A percentile compares a stretch with the other conserved stretches of the same genome.
Conservation (phyloP, 2,888 invertebrate species). For the Spodoptera littoralis region DNA sequence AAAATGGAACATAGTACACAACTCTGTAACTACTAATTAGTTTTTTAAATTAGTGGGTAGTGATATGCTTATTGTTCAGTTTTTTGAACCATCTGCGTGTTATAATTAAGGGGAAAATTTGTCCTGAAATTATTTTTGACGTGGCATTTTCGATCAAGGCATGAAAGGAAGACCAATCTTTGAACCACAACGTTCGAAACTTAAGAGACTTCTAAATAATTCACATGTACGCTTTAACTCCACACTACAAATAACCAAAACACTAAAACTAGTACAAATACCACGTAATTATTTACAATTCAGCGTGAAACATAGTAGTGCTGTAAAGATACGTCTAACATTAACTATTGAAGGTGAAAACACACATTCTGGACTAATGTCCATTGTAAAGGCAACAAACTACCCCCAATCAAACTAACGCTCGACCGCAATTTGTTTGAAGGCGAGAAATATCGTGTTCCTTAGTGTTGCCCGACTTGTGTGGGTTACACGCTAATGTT, state of each 20-base stretch:
- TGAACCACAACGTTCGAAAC: not conserved
- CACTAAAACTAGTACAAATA: conserved; percentile 21
- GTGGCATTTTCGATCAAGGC: too few relatives aligned
- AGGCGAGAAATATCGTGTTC: conserved; percentile 82
- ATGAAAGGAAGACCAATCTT: too few relatives aligned
- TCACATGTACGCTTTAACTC: not conserved
- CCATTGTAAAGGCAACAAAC: conserved; percentile 87
- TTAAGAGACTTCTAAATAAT: not conserved
- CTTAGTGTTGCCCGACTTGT: conserved; percentile 71
- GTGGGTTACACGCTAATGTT: conserved; percentile 65
- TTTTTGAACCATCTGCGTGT: too few relatives aligned
- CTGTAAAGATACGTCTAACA: conserved; percentile 56
- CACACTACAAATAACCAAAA: conserved; percentile 12
- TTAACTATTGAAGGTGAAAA: conserved; percentile 66
- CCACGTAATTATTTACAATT: conserved; percentile 44
- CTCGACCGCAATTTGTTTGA: conserved; percentile 85
- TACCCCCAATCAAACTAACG: conserved; percentile 86
- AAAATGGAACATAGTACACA: too few relatives aligned
- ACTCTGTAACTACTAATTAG: too few relatives aligned
- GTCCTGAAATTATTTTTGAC: too few relatives aligned
- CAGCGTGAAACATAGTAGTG: conserved; percentile 43
- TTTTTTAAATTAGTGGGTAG: too few relatives aligned
- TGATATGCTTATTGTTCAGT: too few relatives aligned
- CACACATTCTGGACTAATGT: conserved; percentile 78
- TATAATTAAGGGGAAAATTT: too few relatives aligned